These are phyloP conservation scores for Rhopalosiphum nymphaeae DNA, from an alignment of 2,888 invertebrate genomes.

Conservation along the genomic window DNA sequence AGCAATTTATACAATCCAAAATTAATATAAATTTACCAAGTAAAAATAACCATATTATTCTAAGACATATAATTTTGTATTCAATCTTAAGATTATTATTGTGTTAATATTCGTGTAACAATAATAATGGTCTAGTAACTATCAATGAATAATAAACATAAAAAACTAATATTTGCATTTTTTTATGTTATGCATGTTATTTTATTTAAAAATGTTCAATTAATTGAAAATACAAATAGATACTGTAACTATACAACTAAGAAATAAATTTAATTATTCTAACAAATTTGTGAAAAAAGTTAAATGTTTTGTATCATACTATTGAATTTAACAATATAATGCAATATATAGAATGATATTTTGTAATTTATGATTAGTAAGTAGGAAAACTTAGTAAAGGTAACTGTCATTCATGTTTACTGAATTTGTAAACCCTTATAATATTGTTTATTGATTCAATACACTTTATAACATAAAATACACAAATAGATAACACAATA, in stretches of 20 bases:
- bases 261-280: too few relatives aligned
- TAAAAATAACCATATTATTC: not conserved
- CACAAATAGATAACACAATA: not conserved
- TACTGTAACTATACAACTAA: not conserved
- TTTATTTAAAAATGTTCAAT: not conserved
- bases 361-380: not conserved
- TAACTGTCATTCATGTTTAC: not conserved
- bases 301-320: not conserved
- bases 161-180: not conserved
- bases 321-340: not conserved
- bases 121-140: too few relatives aligned
- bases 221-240: not conserved
- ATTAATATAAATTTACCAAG: too few relatives aligned
- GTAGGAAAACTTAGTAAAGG: not conserved
- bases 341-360: not conserved
- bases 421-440: not conserved
- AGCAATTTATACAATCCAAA: too few relatives aligned
- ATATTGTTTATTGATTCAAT: not conserved
- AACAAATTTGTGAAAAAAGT: not conserved
- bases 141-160: too few relatives aligned
- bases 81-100: too few relatives aligned
- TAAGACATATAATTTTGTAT: not conserved
- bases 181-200: not conserved
- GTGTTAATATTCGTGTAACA: too few relatives aligned
- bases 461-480: not conserved